Conservation (phyloP, 2,113 vertebrate genomes). For the Gopherus evgoodei region DNA sequence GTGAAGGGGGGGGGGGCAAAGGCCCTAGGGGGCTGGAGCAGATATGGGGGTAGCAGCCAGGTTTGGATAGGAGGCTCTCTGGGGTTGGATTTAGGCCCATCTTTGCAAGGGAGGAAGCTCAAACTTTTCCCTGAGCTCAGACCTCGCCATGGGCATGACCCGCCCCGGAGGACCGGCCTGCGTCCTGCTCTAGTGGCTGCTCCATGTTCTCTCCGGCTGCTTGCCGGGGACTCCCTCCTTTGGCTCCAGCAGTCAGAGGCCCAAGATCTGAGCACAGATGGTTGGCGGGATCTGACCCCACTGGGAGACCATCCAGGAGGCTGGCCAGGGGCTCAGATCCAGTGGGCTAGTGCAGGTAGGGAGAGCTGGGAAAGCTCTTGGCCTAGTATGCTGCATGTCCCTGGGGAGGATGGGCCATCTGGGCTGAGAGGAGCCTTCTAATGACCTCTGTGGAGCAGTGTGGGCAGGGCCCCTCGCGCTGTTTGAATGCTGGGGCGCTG, state of each 20-base stretch:
- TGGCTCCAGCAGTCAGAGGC: background rate
- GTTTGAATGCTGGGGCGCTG: background rate
- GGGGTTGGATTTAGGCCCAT: background rate
- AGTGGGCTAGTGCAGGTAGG: background rate
- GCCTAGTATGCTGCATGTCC: too few relatives aligned
- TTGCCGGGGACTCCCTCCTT: background rate
- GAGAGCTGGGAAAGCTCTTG: too few relatives aligned
- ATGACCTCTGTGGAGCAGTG: too few relatives aligned
- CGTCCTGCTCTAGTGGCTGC: background rate
- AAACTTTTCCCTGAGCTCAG: background rate
- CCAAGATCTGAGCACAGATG: background rate
- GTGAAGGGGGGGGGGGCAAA: background rate
- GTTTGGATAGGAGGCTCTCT: background rate
- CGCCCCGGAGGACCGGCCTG: background rate
- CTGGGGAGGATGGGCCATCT: background rate
- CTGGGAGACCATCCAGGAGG: background rate
- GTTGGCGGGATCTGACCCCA: background rate
- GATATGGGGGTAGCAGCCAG: background rate
- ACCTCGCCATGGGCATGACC: background rate
- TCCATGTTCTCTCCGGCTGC: background rate
- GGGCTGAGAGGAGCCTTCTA: too few relatives aligned
- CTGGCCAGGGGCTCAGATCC: background rate
- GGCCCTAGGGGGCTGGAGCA: background rate
- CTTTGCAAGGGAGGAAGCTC: background rate
- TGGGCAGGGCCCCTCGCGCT: too few relatives aligned